Conservation (phyloP, 2,888 invertebrate genomes). For the Cyclophora albipunctata region DNA sequence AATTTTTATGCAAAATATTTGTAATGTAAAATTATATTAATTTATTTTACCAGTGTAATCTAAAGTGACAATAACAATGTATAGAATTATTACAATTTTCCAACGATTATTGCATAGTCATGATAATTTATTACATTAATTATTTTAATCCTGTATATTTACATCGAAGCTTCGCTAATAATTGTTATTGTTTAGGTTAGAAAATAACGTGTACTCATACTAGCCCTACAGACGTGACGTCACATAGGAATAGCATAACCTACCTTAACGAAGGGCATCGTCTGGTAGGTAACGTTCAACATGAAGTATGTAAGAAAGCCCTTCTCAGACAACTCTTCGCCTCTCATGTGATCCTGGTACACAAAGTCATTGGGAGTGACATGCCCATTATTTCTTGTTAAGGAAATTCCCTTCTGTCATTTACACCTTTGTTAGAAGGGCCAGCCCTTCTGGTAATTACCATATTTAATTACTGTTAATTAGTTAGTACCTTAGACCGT, state of each 20-base stretch:
- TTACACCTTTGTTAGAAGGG: conserved; percentile 50
- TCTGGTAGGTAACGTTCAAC: conserved; percentile 13
- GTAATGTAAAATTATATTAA: no score
- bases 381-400: conserved; percentile 73
- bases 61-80: no score
- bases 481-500: conserved; percentile 8
- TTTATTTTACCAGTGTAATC: no score
- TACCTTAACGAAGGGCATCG: conserved; percentile 16
- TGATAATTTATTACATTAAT: no score
- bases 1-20: no score
- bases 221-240: not conserved
- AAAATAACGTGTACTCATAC: no score
- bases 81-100: no score
- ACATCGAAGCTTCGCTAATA: no score
- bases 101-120: no score
- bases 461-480: conserved; percentile 51
- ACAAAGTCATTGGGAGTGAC: conserved; percentile 77
- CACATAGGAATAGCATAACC: conserved; percentile 8
- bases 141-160: no score
- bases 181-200: no score
- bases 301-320: conserved; percentile 20
- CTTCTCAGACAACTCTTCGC: conserved; percentile 29
- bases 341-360: conserved; percentile 57
- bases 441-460: conserved; percentile 26
- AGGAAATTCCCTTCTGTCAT: conserved; percentile 55